These are phyloP conservation scores for Bombus polaris DNA, from an alignment of 1,140 invertebrate species.

Conservation along the genomic window DNA sequence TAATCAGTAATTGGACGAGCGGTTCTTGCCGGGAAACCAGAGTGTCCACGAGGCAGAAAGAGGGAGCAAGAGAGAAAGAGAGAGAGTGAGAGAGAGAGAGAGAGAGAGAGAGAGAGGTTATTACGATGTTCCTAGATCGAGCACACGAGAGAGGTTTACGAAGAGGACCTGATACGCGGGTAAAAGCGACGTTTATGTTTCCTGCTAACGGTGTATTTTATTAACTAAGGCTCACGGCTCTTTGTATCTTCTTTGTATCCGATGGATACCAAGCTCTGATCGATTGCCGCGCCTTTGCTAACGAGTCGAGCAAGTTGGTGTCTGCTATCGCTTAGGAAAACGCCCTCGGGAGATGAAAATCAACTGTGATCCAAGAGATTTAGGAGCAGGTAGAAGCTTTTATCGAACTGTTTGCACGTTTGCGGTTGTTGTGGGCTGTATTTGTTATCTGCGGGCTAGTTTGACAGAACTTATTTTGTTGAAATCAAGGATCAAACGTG, in stretches of 20 bases:
- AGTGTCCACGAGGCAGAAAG: not conserved
- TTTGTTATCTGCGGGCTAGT: too few relatives aligned
- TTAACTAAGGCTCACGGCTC: not conserved
- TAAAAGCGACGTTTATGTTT: constrained; percentile 45
- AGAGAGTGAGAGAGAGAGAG: too few relatives aligned
- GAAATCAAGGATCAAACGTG: too few relatives aligned
- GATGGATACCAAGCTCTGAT: not conserved
- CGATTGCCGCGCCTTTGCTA: constrained; percentile 11
- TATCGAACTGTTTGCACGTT: too few relatives aligned
- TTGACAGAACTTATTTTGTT: too few relatives aligned
- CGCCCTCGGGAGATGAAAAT: not conserved
- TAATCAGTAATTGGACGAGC: constrained; percentile 71
- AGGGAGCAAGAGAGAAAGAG: too few relatives aligned
- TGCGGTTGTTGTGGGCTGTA: too few relatives aligned
- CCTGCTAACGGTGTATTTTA: constrained; percentile 56
- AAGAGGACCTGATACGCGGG: not conserved
- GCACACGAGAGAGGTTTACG: constrained; percentile 31
- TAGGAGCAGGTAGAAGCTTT: too few relatives aligned
- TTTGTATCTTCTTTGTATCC: not conserved
- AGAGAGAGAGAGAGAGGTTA: constrained; percentile 2
- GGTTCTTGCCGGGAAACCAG: constrained; percentile 54
- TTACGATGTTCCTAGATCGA: constrained; percentile 49
- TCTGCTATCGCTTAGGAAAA: not conserved
- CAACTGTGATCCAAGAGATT: not conserved
- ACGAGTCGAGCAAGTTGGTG: not conserved